Evolutionary conservation across 2,888 invertebrate species (phyloP), one percentile per base, ranked within the genome.

Genomic region (Mythimna ferrago): DNA sequence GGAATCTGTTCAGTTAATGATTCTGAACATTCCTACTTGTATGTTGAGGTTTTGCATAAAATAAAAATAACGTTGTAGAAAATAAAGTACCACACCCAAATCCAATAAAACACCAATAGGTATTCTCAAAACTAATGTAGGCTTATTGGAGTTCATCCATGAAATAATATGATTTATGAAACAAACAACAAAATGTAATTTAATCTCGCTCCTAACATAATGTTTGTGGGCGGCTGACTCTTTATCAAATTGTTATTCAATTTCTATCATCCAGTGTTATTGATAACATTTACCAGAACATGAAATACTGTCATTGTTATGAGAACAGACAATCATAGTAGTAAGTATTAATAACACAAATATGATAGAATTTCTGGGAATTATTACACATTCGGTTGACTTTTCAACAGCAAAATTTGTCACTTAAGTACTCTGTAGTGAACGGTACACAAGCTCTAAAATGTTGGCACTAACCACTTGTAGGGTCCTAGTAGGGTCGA

Each of bases 261-360:
- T 82, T 58, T 62, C 11, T 53, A 61, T 71, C 53, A 51, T n/a
- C 10, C 26, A 56, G 38, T 61, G 41, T 66, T 51, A 71, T 67
- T 82, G 71, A 82, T 79, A 79, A 81, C 65, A 67, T 54, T 81
- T 62, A 65, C 14, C 61, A 81, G 58, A 67, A 66, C 60, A 67
- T 44, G 53, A 16, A 48, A 26, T 21, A 57, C 16, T 9, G 21
- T 35, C 14, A 26, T 56, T 73, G 41, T 57, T 65, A 65, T 60
- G 51, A 60, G 64, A 76, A 79, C 64, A 64, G 63, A 41, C 51
- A 44, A 68, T 26, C 11, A 35, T 54, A 41, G 10, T 19, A 7
- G 35, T 21, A 41, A 19, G 21, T 54, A 48, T 62, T 26, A 1
- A 6, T 21, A 26, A 26, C 2, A 68, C 10, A 11, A 58, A 44